A percentile compares a stretch with the other conserved stretches of the same genome.
Evolutionary conservation across 2,797 vertebrate genomes (phyloP).

Genomic region (Lagorchestes hirsutus): DNA sequence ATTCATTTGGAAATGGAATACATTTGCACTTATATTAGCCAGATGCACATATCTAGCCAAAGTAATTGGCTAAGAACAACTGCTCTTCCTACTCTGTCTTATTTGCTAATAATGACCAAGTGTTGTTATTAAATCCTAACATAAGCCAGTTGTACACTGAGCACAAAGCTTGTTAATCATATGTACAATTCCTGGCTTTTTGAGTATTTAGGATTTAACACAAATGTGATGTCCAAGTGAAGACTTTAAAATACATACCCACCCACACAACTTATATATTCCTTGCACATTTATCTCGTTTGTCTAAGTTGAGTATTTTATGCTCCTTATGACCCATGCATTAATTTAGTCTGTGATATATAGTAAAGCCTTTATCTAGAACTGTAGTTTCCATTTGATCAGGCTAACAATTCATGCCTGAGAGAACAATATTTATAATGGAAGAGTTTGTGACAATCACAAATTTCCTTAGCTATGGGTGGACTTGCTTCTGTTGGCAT

Average conservation of each 20-base stretch:
- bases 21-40: neutral
- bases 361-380: neutral
- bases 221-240: neutral
- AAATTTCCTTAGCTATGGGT: slow-evolving; percentile 51
- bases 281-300: neutral
- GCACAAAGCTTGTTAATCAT: neutral
- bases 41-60: neutral
- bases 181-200: neutral
- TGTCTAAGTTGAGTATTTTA: neutral
- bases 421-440: slow-evolving; percentile 49
- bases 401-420: slow-evolving; percentile 32
- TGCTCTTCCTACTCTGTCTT: neutral
- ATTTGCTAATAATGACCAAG: neutral
- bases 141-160: neutral
- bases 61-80: neutral
- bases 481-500: neutral
- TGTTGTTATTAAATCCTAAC: neutral
- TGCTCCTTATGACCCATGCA: neutral
- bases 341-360: neutral
- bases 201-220: neutral
- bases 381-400: neutral
- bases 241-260: neutral
- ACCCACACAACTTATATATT: neutral
- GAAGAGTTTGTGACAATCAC: neutral
- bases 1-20: neutral